phyloP scores from a whole-genome alignment of 2,888 invertebrate species.

The Caenorhabditis sp. region DNA sequence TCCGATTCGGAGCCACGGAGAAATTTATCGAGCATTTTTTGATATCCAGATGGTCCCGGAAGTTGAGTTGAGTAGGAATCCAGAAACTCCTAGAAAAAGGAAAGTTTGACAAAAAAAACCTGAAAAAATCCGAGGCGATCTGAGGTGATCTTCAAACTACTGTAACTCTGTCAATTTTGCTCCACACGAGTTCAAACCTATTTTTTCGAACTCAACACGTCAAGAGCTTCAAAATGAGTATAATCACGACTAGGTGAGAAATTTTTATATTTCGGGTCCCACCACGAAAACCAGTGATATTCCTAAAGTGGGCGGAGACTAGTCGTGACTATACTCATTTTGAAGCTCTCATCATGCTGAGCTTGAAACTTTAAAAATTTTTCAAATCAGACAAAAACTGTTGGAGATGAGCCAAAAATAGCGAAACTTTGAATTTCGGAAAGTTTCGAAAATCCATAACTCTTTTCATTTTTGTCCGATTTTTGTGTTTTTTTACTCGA shows the following conservation, averaged over 20 bases:
- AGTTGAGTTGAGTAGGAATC: background rate
- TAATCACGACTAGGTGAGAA: too few relatives aligned
- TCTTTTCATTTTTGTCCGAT: background rate
- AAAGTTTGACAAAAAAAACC: too few relatives aligned
- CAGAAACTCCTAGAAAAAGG: constrained; percentile 37
- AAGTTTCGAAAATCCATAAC: constrained; percentile 9
- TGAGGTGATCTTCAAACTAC: background rate
- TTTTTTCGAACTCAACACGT: background rate
- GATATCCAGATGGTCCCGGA: background rate
- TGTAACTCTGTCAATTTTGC: background rate
- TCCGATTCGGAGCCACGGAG: constrained; percentile 13
- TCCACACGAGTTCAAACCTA: background rate
- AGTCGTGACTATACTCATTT: constrained; percentile 1
- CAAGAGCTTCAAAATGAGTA: background rate
- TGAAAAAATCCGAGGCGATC: too few relatives aligned
- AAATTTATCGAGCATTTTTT: background rate
- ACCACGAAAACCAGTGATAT: too few relatives aligned
- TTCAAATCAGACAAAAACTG: too few relatives aligned
- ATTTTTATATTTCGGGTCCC: too few relatives aligned
- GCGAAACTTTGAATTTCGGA: background rate
- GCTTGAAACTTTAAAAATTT: too few relatives aligned
- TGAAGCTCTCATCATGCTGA: background rate
- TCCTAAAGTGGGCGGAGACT: too few relatives aligned
- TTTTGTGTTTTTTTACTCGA: background rate
- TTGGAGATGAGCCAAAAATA: too few relatives aligned